Percentiles rank a stretch among this genome's conserved stretches.
These are phyloP conservation scores for Thereuonema tuberculata DNA, from an alignment of 1,140 invertebrate species.

Conservation along the genomic window DNA sequence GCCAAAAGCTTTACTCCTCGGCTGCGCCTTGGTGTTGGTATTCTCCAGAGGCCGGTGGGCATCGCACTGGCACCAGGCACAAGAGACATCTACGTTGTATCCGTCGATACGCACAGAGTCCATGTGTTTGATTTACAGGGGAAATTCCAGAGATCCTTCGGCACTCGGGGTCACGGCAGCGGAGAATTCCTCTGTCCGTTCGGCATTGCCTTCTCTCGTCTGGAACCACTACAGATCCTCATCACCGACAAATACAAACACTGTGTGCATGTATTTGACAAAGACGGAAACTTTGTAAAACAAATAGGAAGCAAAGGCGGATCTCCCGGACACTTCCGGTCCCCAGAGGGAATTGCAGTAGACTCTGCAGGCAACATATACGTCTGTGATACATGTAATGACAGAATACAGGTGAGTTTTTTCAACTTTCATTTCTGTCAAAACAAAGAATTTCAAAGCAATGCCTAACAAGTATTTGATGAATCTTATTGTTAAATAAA, in stretches of 20 bases:
- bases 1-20: background rate
- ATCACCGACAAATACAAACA: slow-evolving; percentile 59
- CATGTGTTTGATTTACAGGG: slow-evolving; percentile 41
- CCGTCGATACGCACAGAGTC: slow-evolving; percentile 40
- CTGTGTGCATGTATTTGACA: slow-evolving; percentile 55
- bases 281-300: slow-evolving; percentile 41
- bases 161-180: slow-evolving; percentile 37
- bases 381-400: slow-evolving; percentile 61
- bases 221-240: slow-evolving; percentile 44
- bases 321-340: slow-evolving; percentile 43
- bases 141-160: slow-evolving; percentile 30
- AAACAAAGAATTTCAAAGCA: no score
- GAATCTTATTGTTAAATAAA: no score
- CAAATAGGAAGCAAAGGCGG: slow-evolving; percentile 48
- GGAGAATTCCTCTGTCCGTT: slow-evolving; percentile 46
- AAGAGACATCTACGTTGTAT: slow-evolving; percentile 39
- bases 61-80: slow-evolving; percentile 42
- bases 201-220: slow-evolving; percentile 46
- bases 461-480: no score
- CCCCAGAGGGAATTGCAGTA: slow-evolving; percentile 56
- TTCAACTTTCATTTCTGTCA: slow-evolving; percentile 2
- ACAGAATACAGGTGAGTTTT: slow-evolving; percentile 40
- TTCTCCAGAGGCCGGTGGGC: slow-evolving; percentile 39
- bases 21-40: background rate
- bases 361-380: slow-evolving; percentile 45